Base-by-base conservation (phyloP, 2,888 invertebrate genomes). In the Orthonychiurus folsomi region DNA sequence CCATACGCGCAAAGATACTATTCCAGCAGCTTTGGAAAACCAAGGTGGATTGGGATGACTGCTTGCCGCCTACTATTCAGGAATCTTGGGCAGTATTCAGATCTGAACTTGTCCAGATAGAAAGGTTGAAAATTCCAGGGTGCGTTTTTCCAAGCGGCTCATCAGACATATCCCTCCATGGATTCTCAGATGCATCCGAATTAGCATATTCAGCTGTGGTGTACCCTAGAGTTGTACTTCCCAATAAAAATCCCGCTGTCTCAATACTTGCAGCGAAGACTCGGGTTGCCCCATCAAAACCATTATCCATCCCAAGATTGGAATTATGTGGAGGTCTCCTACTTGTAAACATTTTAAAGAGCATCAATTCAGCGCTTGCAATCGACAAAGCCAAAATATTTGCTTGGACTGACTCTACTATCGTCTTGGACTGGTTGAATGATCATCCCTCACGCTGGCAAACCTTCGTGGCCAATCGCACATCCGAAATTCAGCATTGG, bases 321-420 rank as follows among this genome's bases (percentile, higher is more conserved):
- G 74, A 75, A 60, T 62, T 75, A 0, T 71, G 72, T 53, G 73
- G 64, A 20, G 74, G 74, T 12, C 53, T 71, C 1, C 59, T 74
- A 5, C 52, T 73, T 3, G 61, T 73, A 18, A 50, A 66, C 53
- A 59, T 74, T 20, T 27, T 66, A 23, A 27, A 54, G 1, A 62
- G 63, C 21, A 62, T 70, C 0, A 50, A 50, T 21, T 47, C 47
- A 0, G 48, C 65, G 9, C 56, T 71, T 9, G 50, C 55, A 2
- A 23, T 66, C 1, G 18, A 57, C 1, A 52, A 67, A 23, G 28
- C 53, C 2, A 21, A 24, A 9, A 58, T 63, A 3, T 65, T 48
- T 48, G 66, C 61, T 27, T 73, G 71, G 72, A 68, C 72, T 2
- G 75, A 76, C 61, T 75, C 74, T 0, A 71, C 69, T 25, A 73